phyloP scores from a whole-genome alignment of 2,797 vertebrate genomes.

The Enteromius thamalakanensis region DNA sequence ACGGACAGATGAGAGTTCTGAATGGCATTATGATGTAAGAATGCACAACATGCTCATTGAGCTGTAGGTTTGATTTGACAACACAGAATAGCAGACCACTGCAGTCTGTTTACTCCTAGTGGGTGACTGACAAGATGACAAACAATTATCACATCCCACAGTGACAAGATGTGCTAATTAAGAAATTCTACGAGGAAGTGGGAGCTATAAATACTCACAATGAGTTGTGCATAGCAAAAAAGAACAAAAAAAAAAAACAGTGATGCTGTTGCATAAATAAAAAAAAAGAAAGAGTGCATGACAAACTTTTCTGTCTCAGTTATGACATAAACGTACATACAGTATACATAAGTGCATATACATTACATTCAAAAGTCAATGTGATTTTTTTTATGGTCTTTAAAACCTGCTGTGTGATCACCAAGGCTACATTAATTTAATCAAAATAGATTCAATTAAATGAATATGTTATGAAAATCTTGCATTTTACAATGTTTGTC shows the following conservation, averaged over 20 bases:
- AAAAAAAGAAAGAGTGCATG: neutral
- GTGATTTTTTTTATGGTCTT: neutral
- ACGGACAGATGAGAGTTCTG: slow-evolving; percentile 23
- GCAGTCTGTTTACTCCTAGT: slow-evolving; percentile 65
- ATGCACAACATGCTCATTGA: slow-evolving; percentile 58
- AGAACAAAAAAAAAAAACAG: no score
- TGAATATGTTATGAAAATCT: neutral
- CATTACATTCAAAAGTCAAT: neutral
- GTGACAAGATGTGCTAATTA: slow-evolving; percentile 82
- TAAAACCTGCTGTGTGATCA: neutral
- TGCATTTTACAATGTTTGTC: neutral
- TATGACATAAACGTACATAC: neutral
- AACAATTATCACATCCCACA: slow-evolving; percentile 82
- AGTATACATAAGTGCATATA: neutral
- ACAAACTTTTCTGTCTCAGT: neutral
- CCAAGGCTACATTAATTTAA: no score
- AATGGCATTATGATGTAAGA: slow-evolving; percentile 45
- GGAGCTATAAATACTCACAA: slow-evolving; percentile 47
- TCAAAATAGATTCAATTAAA: no score
- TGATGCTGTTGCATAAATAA: neutral
- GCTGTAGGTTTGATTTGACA: slow-evolving; percentile 64
- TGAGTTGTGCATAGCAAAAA: neutral
- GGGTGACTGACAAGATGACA: slow-evolving; percentile 76
- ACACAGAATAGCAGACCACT: slow-evolving; percentile 66
- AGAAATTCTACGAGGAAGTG: slow-evolving; percentile 68